These are phyloP conservation scores for Bufo bufo DNA, from an alignment of 2,113 vertebrate genomes.

Conservation along the genomic window DNA sequence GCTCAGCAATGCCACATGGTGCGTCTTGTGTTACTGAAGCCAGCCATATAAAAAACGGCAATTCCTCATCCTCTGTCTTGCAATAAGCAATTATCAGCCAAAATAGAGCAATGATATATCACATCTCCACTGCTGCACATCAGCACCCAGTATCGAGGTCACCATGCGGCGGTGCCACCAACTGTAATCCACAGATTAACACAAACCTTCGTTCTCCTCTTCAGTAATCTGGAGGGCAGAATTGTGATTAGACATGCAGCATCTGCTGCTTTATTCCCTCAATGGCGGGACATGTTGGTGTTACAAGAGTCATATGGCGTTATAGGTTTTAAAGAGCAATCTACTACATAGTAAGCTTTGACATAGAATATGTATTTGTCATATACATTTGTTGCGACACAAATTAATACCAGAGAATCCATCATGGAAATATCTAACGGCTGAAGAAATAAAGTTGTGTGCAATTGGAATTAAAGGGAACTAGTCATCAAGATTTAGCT, in stretches of 20 bases:
- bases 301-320: background rate
- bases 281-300: background rate
- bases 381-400: too few species aligned
- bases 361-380: too few species aligned
- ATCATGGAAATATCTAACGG: too few species aligned
- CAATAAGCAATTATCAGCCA: too few species aligned
- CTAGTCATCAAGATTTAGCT: too few species aligned
- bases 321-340: background rate
- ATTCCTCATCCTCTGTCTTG: background rate
- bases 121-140: background rate
- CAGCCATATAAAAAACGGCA: background rate
- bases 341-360: background rate
- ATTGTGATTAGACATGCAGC: background rate
- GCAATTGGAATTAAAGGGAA: too few species aligned
- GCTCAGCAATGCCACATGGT: background rate
- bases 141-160: background rate
- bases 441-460: too few species aligned
- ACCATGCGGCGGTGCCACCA: background rate
- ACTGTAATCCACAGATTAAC: slow-evolving; percentile 18
- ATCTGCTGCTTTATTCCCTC: background rate
- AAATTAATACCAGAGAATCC: too few species aligned
- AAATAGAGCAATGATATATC: too few species aligned
- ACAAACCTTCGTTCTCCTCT: slow-evolving; percentile 8
- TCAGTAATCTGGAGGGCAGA: background rate
- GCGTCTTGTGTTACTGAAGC: background rate